Conservation (phyloP, 2,113 vertebrate genomes). For the Danio rerio region DNA sequence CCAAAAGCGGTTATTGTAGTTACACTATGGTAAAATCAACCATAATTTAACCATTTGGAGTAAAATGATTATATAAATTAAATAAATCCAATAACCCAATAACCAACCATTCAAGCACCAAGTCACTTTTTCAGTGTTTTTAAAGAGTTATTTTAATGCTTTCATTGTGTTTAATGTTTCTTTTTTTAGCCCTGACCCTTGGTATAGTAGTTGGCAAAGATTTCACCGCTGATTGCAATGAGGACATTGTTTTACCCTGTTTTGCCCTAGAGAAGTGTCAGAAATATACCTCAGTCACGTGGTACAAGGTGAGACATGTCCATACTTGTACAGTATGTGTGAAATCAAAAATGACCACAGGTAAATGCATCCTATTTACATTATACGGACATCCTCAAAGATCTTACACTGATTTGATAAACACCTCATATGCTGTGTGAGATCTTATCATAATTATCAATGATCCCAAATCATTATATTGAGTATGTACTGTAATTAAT, state of each 20-base stretch:
- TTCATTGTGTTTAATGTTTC: not conserved
- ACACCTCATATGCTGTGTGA: not conserved
- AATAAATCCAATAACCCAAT: too few relatives aligned
- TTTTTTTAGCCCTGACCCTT: slow-evolving; percentile 6
- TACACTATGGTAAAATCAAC: too few relatives aligned
- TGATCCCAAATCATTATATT: too few relatives aligned
- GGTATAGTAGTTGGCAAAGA: not conserved
- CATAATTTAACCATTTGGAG: too few relatives aligned
- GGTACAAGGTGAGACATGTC: slow-evolving; percentile 31
- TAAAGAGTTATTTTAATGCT: too few relatives aligned
- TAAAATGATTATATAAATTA: too few relatives aligned
- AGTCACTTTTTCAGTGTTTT: too few relatives aligned
- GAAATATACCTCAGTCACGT: slow-evolving; percentile 15
- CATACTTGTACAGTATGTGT: not conserved
- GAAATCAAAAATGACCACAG: too few relatives aligned
- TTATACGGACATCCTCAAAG: not conserved
- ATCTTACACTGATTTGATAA: not conserved
- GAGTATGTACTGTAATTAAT: too few relatives aligned
- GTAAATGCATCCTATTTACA: not conserved
- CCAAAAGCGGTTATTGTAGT: too few relatives aligned
- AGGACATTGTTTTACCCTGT: not conserved
- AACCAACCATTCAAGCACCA: too few relatives aligned
- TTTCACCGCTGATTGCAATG: not conserved
- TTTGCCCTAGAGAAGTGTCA: not conserved
- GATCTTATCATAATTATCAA: not conserved